phyloP scores from a whole-genome alignment of 2,888 invertebrate genomes.

The Chironomus riparius region DNA sequence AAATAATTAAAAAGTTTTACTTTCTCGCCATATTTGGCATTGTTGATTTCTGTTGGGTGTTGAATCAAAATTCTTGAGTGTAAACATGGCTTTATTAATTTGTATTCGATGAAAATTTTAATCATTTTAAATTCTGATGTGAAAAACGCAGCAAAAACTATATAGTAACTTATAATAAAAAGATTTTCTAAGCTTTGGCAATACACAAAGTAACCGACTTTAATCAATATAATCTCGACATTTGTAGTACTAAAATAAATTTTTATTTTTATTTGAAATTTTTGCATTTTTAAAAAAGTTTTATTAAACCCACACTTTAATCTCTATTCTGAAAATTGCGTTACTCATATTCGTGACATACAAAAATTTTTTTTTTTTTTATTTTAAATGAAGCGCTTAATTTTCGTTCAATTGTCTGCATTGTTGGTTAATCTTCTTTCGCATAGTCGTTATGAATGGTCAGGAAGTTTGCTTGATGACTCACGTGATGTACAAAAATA shows the following conservation, averaged over 20 bases:
- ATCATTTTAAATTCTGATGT: too few relatives aligned
- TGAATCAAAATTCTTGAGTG: constrained; percentile 4
- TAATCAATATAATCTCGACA: too few relatives aligned
- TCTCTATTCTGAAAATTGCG: too few relatives aligned
- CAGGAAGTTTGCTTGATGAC: not conserved
- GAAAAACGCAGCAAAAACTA: too few relatives aligned
- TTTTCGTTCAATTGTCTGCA: not conserved
- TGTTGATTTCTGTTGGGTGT: not conserved
- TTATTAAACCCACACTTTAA: not conserved
- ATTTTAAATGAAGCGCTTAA: constrained; percentile 12
- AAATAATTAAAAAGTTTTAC: not conserved
- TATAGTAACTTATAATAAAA: too few relatives aligned
- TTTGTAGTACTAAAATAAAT: too few relatives aligned
- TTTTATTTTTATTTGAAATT: not conserved
- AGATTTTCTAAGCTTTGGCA: too few relatives aligned
- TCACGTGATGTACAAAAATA: not conserved
- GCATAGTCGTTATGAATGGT: not conserved
- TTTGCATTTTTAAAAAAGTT: not conserved
- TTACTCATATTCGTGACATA: not conserved
- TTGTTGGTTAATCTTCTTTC: not conserved
- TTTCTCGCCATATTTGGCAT: constrained; percentile 16
- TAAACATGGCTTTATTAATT: not conserved
- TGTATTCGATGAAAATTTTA: not conserved
- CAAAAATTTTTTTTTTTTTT: not conserved
- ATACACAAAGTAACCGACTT: too few relatives aligned